phyloP scores from a whole-genome alignment of 1,140 invertebrate species.

The Lerema accius region DNA sequence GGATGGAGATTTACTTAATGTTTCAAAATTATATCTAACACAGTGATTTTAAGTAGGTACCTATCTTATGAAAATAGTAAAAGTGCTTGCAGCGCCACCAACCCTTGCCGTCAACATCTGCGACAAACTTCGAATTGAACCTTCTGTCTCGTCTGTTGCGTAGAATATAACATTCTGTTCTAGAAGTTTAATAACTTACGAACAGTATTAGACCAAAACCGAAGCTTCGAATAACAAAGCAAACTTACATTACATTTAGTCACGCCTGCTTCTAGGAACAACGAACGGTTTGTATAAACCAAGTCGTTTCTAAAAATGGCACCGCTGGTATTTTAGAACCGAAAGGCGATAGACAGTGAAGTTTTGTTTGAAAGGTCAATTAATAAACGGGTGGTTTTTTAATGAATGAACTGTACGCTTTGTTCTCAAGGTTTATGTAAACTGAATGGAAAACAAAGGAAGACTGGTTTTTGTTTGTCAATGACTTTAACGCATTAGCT shows the following conservation, averaged over 20 bases:
- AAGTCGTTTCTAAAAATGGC: slow-evolving; percentile 23
- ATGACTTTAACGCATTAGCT: too few relatives aligned
- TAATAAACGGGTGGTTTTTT: neutral
- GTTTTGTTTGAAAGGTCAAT: slow-evolving; percentile 31
- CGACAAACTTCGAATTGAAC: too few relatives aligned
- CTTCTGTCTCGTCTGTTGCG: too few relatives aligned
- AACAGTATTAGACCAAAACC: neutral
- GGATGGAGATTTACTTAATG: neutral
- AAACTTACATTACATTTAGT: slow-evolving; percentile 5
- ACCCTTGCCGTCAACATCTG: too few relatives aligned
- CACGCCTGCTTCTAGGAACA: slow-evolving; percentile 21
- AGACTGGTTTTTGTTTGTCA: neutral
- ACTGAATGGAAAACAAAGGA: slow-evolving; percentile 3
- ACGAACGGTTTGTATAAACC: slow-evolving; percentile 11
- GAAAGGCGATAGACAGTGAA: slow-evolving; percentile 2
- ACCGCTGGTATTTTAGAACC: slow-evolving; percentile 9
- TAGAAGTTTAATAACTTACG: neutral
- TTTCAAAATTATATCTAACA: too few relatives aligned
- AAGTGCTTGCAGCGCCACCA: too few relatives aligned
- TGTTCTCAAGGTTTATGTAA: slow-evolving; percentile 17
- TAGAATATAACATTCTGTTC: too few relatives aligned
- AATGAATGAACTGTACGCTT: slow-evolving; percentile 14
- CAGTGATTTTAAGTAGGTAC: too few relatives aligned
- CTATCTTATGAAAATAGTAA: too few relatives aligned
- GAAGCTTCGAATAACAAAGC: neutral